A percentile compares a stretch with the other conserved stretches of the same genome.
Evolutionary conservation across 2,888 invertebrate genomes (phyloP).

Genomic region (Tromatobia lineatoria): DNA sequence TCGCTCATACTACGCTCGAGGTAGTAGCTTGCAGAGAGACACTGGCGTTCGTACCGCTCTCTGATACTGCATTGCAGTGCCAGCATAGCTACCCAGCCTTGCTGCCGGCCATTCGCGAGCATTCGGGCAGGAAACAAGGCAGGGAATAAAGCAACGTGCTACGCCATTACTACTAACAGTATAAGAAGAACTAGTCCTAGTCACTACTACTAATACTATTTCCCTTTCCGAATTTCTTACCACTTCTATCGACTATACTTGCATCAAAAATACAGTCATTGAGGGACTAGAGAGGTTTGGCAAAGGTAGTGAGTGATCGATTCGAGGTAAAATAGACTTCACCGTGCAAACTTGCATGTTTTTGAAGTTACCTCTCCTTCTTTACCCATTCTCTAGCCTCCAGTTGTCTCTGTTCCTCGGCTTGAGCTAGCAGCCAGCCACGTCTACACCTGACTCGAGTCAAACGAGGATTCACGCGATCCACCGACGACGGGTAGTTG

Average conservation of each 20-base stretch:
- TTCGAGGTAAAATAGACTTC: constrained; percentile 28
- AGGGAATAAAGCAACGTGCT: constrained; percentile 45
- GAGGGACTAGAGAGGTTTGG: constrained; percentile 28
- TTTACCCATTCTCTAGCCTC: constrained; percentile 33
- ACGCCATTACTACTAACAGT: background rate
- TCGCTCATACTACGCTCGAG: constrained; percentile 36
- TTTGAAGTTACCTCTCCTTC: constrained; percentile 18
- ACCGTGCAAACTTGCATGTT: constrained; percentile 49
- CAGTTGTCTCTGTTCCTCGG: constrained; percentile 3
- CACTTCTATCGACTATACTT: background rate
- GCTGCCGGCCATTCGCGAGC: constrained; percentile 73
- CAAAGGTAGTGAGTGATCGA: constrained; percentile 40
- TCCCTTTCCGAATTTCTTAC: background rate
- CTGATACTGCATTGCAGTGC: constrained; percentile 83
- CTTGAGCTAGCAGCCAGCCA: constrained; percentile 16
- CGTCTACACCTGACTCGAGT: constrained; percentile 16
- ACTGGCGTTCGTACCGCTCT: constrained; percentile 55
- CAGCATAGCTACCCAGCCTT: constrained; percentile 74
- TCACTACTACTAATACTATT: constrained; percentile 35
- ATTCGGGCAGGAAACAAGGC: constrained; percentile 74
- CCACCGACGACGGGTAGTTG: constrained; percentile 47
- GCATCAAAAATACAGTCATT: constrained; percentile 9
- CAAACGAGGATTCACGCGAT: constrained; percentile 53
- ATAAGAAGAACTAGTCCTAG: too few species aligned
- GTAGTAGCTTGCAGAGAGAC: constrained; percentile 33